Percentiles rank a stretch among this genome's conserved stretches.
These are phyloP conservation scores for Illadopsis cleaveri DNA, from an alignment of 2,113 vertebrate species.

Conservation along the genomic window DNA sequence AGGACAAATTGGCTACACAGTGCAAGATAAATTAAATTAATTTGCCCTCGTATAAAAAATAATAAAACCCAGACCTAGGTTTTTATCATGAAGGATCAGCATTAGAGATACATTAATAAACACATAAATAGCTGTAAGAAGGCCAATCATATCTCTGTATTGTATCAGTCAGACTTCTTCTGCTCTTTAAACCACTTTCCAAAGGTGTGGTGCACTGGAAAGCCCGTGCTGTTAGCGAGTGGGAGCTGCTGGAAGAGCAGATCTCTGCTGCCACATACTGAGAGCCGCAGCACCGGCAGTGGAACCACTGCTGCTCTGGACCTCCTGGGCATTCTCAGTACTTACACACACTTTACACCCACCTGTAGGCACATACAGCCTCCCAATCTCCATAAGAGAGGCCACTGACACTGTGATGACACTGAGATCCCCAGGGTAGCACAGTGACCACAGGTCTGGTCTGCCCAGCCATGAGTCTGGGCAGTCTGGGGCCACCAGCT, in stretches of 20 bases:
- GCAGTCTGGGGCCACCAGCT: neutral
- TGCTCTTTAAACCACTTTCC: neutral
- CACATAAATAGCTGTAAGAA: neutral
- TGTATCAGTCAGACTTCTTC: neutral
- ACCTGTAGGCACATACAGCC: neutral
- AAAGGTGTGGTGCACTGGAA: neutral
- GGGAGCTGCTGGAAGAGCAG: neutral
- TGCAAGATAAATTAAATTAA: neutral
- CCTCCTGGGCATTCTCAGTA: neutral
- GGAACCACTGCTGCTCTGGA: neutral
- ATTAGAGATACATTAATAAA: neutral
- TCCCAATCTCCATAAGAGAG: neutral
- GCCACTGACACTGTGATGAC: neutral
- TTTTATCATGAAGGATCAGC: neutral
- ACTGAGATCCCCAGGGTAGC: neutral
- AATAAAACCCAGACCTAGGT: neutral
- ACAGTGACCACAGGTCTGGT: neutral
- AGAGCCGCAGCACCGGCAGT: neutral
- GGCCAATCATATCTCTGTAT: neutral
- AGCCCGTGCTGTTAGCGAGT: fast-evolving
- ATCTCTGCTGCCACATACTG: neutral
- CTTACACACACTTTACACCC: neutral
- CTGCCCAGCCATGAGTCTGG: neutral
- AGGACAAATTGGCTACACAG: neutral
- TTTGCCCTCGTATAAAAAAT: neutral